These are phyloP conservation scores for Mungos mungo DNA, from an alignment of 2,113 vertebrate genomes.

Conservation along the genomic window DNA sequence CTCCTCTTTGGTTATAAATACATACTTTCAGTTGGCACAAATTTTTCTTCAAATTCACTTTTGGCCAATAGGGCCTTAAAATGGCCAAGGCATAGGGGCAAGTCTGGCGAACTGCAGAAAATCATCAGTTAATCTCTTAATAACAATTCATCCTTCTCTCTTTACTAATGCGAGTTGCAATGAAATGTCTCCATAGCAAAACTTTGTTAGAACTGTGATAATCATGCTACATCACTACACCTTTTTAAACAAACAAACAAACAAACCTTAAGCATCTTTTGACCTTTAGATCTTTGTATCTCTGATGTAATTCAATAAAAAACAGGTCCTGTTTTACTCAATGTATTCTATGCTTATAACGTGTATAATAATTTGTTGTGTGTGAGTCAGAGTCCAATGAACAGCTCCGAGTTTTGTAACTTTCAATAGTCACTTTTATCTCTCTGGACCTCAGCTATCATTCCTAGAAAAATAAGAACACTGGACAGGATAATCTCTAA, in stretches of 20 bases:
- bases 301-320: conserved; percentile 19
- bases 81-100: not conserved
- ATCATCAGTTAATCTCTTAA: not conserved
- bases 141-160: not conserved
- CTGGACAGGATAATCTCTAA: not conserved
- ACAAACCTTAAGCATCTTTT: not conserved
- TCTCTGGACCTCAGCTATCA: conserved; percentile 1
- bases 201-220: not conserved
- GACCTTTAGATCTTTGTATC: not conserved
- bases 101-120: not conserved
- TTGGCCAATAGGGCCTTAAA: not conserved
- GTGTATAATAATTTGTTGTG: not conserved
- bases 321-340: not conserved
- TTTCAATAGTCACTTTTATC: not conserved
- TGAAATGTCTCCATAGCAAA: not conserved
- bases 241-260: not conserved
- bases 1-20: not conserved
- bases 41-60: conserved; percentile 36
- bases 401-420: not conserved
- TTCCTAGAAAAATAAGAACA: conserved; percentile 20
- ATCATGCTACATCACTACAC: not conserved
- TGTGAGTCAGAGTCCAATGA: not conserved
- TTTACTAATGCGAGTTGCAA: not conserved
- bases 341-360: not conserved
- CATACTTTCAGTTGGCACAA: not conserved